Evolutionary conservation across 2,797 vertebrate genomes (phyloP).

Genomic region (Brachyrhaphis roseni): DNA sequence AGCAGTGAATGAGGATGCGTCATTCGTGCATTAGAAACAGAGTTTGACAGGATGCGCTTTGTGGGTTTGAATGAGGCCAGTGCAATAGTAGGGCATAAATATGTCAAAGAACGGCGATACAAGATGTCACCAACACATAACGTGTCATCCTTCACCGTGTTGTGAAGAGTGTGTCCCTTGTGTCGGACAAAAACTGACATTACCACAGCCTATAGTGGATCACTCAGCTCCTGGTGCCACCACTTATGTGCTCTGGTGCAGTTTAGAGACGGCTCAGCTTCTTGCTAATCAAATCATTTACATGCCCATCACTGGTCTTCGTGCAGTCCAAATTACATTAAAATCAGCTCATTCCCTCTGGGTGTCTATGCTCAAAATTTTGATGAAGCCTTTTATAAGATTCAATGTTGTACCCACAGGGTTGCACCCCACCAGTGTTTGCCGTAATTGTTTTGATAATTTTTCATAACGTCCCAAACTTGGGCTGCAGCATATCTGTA

Average conservation of each 20-base stretch:
- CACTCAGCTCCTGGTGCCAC: neutral
- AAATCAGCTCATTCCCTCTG: neutral
- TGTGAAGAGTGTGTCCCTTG: neutral
- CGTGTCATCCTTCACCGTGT: neutral
- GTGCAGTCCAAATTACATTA: neutral
- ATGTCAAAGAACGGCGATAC: neutral
- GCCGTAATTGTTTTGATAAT: neutral
- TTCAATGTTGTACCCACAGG: no score
- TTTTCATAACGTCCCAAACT: neutral
- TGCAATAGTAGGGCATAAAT: neutral
- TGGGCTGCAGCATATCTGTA: neutral
- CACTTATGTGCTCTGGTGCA: neutral
- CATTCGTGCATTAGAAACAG: neutral
- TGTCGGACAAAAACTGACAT: neutral
- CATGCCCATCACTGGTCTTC: neutral
- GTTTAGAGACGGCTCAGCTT: neutral
- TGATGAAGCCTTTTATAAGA: conserved; percentile 1
- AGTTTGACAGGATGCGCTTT: neutral
- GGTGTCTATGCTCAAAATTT: neutral
- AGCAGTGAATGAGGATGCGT: neutral
- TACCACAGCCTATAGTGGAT: neutral
- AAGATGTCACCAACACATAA: neutral
- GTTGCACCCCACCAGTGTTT: neutral
- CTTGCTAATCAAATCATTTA: conserved; percentile 3
- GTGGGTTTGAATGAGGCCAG: neutral